phyloP scores from a whole-genome alignment of 1,140 invertebrate genomes.

The Caerostris darwini region DNA sequence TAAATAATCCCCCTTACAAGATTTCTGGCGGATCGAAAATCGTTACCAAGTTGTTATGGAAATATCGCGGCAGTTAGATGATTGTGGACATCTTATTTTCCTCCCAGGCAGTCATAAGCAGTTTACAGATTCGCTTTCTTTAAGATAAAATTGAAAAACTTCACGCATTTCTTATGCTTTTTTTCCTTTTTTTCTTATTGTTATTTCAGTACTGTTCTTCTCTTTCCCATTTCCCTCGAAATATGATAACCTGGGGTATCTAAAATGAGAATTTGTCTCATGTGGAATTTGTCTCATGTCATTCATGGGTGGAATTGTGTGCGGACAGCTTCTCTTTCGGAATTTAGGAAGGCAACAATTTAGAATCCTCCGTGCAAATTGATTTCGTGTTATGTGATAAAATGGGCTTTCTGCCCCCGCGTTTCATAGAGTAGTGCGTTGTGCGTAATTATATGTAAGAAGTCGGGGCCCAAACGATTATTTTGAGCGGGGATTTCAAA shows the following conservation, averaged over 20 bases:
- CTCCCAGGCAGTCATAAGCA: conserved; percentile 11
- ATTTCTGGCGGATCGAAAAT: conserved; percentile 2
- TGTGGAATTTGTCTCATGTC: no score
- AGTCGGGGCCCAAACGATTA: conserved; percentile 1
- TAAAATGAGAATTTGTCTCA: conserved; percentile 57
- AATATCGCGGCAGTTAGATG: conserved; percentile 38
- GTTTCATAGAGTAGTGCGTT: not conserved
- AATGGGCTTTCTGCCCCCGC: not conserved
- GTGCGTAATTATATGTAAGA: conserved; percentile 35
- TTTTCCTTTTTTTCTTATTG: not conserved
- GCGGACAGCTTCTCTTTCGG: conserved; percentile 56
- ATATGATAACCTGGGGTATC: conserved; percentile 52
- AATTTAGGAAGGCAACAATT: conserved; percentile 36
- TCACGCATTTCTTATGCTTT: conserved; percentile 26
- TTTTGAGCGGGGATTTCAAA: not conserved
- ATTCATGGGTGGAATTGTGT: conserved; percentile 46
- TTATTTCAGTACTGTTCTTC: not conserved
- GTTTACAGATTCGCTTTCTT: conserved; percentile 15
- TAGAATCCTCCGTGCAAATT: conserved; percentile 56
- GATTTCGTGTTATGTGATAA: conserved; percentile 58
- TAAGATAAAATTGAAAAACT: conserved; percentile 28
- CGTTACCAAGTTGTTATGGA: conserved; percentile 39
- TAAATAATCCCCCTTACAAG: conserved; percentile 38
- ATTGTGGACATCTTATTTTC: conserved; percentile 38
- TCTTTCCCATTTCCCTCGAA: not conserved